Conservation (phyloP, 2,888 invertebrate species). For the Aleiodes leptofemur region DNA sequence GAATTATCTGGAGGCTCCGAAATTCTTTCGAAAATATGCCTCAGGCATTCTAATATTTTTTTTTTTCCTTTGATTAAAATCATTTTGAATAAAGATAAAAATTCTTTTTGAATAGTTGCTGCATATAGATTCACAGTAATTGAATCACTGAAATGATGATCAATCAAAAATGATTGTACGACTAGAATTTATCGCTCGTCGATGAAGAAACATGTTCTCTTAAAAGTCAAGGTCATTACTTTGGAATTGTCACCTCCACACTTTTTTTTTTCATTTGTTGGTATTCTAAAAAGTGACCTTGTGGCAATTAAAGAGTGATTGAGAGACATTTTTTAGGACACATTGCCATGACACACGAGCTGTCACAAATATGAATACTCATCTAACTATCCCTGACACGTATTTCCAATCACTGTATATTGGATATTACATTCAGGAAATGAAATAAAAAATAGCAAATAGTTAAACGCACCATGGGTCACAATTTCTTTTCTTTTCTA, state of each 20-base stretch:
- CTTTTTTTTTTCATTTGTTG: background rate
- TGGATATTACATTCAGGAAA: slow-evolving; percentile 1
- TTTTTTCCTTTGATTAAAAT: background rate
- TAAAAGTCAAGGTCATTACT: slow-evolving; percentile 1
- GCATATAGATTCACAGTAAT: background rate
- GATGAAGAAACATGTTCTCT: too few species aligned
- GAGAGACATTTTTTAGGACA: background rate
- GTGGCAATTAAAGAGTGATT: slow-evolving; percentile 9
- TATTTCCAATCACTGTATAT: background rate
- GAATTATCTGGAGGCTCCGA: background rate
- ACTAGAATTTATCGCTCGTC: background rate
- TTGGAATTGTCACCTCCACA: background rate
- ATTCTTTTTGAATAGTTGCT: too few species aligned
- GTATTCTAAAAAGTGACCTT: slow-evolving; percentile 1
- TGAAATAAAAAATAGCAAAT: background rate
- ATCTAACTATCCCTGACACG: slow-evolving; percentile 26
- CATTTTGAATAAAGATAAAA: background rate
- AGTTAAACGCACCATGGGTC: background rate
- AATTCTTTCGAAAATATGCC: too few species aligned
- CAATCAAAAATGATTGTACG: background rate
- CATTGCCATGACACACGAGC: background rate
- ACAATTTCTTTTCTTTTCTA: background rate
- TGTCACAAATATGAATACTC: slow-evolving; percentile 16
- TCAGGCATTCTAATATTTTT: background rate
- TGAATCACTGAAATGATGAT: background rate